phyloP scores from a whole-genome alignment of 2,797 vertebrate genomes.

The Apodemus agrarius region DNA sequence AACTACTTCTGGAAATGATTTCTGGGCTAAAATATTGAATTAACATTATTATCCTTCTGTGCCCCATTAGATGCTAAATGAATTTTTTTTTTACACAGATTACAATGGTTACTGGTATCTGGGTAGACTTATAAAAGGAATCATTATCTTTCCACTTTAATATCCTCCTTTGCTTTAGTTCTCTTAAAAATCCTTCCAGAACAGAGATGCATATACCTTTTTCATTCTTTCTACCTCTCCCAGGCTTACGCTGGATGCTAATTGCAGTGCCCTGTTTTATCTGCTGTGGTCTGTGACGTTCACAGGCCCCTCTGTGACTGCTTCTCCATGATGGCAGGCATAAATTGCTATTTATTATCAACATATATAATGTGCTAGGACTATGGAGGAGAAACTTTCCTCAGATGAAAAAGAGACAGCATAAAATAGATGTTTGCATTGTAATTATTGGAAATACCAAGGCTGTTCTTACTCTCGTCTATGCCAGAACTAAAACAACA shows the following conservation, averaged over 20 bases:
- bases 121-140: conserved; percentile 60
- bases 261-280: conserved; percentile 62
- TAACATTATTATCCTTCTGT: conserved; percentile 51
- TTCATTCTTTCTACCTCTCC: background rate
- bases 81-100: conserved; percentile 24
- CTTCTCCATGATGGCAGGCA: conserved; percentile 3
- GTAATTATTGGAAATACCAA: conserved; percentile 19
- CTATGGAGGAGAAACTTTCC: conserved; percentile 67
- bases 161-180: conserved; percentile 50
- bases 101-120: conserved; percentile 51
- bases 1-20: conserved; percentile 56
- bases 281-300: conserved; percentile 38
- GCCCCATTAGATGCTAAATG: conserved; percentile 56
- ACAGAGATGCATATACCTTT: background rate
- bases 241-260: conserved; percentile 34
- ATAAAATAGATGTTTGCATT: conserved; percentile 64
- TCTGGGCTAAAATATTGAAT: conserved; percentile 67
- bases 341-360: conserved; percentile 60
- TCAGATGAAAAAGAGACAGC: background rate
- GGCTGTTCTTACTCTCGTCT: background rate
- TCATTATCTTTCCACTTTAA: conserved; percentile 55
- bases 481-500: background rate
- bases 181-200: conserved; percentile 54
- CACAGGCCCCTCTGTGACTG: conserved; percentile 56
- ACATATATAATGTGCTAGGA: conserved; percentile 51